Conservation (phyloP, 2,888 invertebrate species). For the Metalampra italica region DNA sequence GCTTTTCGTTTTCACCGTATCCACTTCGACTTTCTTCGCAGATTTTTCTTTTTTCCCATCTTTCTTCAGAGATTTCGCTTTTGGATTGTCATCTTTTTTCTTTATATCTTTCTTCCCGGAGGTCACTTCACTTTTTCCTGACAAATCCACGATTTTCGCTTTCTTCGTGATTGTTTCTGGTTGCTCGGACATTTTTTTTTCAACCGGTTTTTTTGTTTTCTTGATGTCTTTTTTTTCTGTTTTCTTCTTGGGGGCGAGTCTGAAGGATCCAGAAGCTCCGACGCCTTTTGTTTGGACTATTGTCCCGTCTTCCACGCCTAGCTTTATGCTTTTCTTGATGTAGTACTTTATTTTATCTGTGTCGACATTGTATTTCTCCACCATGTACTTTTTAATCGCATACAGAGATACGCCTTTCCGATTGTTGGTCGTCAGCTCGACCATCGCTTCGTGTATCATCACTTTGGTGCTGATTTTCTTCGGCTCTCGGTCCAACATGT, state of each 20-base stretch:
- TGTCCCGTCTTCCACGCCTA: slow-evolving; percentile 46
- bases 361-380: slow-evolving; percentile 44
- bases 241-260: slow-evolving; percentile 30
- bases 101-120: slow-evolving; percentile 13
- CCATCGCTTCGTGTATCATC: slow-evolving; percentile 54
- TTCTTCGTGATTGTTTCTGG: slow-evolving; percentile 1
- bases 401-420: slow-evolving; percentile 60
- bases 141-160: slow-evolving; percentile 12
- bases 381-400: slow-evolving; percentile 59
- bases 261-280: slow-evolving; percentile 61
- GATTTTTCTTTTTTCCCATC: neutral
- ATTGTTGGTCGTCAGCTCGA: slow-evolving; percentile 32
- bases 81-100: slow-evolving; percentile 15
- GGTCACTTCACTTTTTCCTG: too few relatives aligned
- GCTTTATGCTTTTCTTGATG: slow-evolving; percentile 55
- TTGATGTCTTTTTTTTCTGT: slow-evolving; percentile 9
- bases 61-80: slow-evolving; percentile 7
- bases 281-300: slow-evolving; percentile 55
- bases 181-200: slow-evolving; percentile 5
- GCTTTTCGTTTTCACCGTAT: slow-evolving; percentile 11
- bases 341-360: slow-evolving; percentile 43
- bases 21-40: slow-evolving; percentile 2
- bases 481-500: slow-evolving; percentile 24
- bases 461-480: slow-evolving; percentile 50
- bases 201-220: slow-evolving; percentile 8